Evolutionary conservation across 2,113 vertebrate species (phyloP).

Genomic region (Rhinolophus sinicus): DNA sequence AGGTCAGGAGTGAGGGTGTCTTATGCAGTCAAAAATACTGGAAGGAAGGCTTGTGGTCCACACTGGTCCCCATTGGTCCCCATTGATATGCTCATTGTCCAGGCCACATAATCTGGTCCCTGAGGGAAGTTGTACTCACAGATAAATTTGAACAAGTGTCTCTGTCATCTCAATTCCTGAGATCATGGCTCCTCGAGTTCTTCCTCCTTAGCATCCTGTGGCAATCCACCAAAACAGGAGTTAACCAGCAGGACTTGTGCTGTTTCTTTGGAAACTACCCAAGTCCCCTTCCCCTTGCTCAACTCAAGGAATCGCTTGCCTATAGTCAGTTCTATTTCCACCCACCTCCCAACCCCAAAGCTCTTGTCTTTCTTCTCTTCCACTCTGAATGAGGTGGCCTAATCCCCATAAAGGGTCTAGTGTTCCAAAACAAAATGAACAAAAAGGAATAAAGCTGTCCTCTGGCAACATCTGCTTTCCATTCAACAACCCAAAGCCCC

Average conservation of each 20-base stretch:
- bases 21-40: background rate
- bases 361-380: background rate
- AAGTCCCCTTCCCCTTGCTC: background rate
- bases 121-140: background rate
- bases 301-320: background rate
- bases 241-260: background rate
- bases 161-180: background rate
- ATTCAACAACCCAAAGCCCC: conserved; percentile 46
- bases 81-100: background rate
- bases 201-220: background rate
- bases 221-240: background rate
- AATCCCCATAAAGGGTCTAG: background rate
- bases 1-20: background rate
- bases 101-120: background rate
- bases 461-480: conserved; percentile 53
- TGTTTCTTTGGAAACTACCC: background rate
- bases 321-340: background rate
- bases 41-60: background rate
- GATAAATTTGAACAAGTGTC: background rate
- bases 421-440: conserved; percentile 24
- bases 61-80: background rate
- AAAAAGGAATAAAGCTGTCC: conserved; percentile 16
- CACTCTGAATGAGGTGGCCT: background rate
- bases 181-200: background rate
- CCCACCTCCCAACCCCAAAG: background rate